Base-by-base conservation (phyloP, 2,797 vertebrate species). In the Anguilla megastoma region DNA sequence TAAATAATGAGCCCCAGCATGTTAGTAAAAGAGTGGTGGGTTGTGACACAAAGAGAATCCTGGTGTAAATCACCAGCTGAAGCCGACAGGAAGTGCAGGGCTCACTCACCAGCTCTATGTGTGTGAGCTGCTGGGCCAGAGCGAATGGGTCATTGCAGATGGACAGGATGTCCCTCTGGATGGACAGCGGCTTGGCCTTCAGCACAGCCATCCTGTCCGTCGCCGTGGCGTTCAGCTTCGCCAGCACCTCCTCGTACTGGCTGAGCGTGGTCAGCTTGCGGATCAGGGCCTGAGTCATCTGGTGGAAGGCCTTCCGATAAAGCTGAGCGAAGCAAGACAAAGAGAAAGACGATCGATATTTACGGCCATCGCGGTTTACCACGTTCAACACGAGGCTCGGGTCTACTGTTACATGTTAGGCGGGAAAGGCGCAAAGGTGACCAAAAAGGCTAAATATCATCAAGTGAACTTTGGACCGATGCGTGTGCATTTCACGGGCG, bases 101-200 rank as follows among this genome's bases (percentile, higher is more conserved):
- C 2, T 48, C 69, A 58, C 94, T 97, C 93, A 99, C 98, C 93
- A 99, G 96, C 88, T 99, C 98, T 88, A 99, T 96, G 93, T 98
- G 97, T 0, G 98, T 99, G 93, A 99, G 96, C 93, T 99, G 98
- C 90, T 99, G 98, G 82, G 98, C 98, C 88, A 99, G 92, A 0
- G 96, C 96, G 63, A 98, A 99, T 0, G 98, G 97, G 93, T 99
- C 98, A 2, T 94, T 98, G 94, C 98, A 99, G 93, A 98, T 93
- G 8, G 96, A 96, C 91, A 98, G 94, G 92, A 98, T 93, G 90
- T 98, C 98, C 87, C 97, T 95, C 89, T 98, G 98, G 86, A 97
- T 94, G 87, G 97, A 94, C 93, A 98, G 98, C 0, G 97, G 97
- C 90, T 98, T 99, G 52, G 96, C 96, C 94, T 98, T 98, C 0